Conservation (phyloP, 2,888 invertebrate species). For the Ctenicera cuprea region DNA sequence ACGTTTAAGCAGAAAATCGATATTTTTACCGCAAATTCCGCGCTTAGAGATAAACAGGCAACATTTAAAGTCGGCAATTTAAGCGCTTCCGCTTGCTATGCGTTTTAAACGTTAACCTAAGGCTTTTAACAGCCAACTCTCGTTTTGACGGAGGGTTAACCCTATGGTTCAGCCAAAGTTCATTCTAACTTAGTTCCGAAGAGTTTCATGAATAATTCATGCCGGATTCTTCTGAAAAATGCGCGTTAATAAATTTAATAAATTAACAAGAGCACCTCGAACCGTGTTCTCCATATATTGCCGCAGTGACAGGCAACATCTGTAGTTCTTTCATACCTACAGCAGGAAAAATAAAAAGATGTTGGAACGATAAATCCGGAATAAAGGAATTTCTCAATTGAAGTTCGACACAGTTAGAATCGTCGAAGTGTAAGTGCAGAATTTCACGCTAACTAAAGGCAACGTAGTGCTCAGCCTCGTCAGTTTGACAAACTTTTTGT, state of each 20-base stretch:
- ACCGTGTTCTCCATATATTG: background rate
- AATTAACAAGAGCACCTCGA: conserved; percentile 8
- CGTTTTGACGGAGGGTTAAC: conserved; percentile 22
- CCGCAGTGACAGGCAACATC: background rate
- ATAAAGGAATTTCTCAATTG: conserved; percentile 6
- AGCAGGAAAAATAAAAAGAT: background rate
- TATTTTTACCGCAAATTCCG: conserved; percentile 26
- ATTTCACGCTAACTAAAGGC: conserved; percentile 7
- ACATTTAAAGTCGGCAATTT: conserved; percentile 22
- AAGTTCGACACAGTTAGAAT: background rate
- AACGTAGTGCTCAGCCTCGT: background rate
- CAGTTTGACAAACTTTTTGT: background rate
- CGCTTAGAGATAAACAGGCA: conserved; percentile 20
- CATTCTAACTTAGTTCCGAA: conserved; percentile 16
- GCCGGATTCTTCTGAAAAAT: background rate
- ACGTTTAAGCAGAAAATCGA: background rate
- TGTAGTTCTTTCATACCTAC: background rate
- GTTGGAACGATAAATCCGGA: background rate
- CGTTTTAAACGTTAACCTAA: conserved; percentile 9
- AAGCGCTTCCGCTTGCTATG: conserved; percentile 13
- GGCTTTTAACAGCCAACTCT: conserved; percentile 22
- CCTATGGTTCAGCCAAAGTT: conserved; percentile 15
- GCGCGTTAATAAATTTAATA: conserved; percentile 20
- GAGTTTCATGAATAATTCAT: conserved; percentile 16
- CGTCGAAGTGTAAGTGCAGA: conserved; percentile 17